Base-by-base conservation (phyloP, 2,113 vertebrate genomes). In the Cnemophilus loriae region DNA sequence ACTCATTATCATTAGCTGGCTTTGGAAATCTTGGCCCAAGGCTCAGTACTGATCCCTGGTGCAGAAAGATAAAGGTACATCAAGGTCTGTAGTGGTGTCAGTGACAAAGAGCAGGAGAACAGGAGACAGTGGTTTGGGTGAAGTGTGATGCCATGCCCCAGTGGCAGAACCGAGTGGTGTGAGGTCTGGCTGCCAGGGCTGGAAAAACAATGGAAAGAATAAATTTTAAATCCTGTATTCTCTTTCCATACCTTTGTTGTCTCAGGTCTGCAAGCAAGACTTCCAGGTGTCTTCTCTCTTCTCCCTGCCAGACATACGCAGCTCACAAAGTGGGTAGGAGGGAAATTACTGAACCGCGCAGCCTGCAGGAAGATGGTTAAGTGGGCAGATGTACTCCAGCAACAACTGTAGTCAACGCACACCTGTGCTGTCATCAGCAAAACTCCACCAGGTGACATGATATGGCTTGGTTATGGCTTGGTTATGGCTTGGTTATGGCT, bases 251-350 rank as follows among this genome's bases (percentile, higher is more conserved):
- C 4, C 21, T 71, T 86, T 76, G 16, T 26, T 82, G 13, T 41
- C 33, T 83, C 50, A 68, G 49, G 22, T 55, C 67, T 86, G 23
- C 19, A 61, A 89, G n/a, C 28, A n/a, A 80, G 13, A 44, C 27
- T 71, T 79, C 16, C 21, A 68, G 3, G 23, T 57, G 16, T 61
- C 49, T 73, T 73, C 49, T 53, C 0, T 0, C 30, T 49, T 59
- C 37, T 64, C 32, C 15, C 7, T 8, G 6, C 10, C 37, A 1
- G 1, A 39, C 22, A 56, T 21, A 41, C 0, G 0, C n/a, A 46
- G 22, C 37, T 77, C 22, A 14, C 7, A 18, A 53, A 30, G 6
- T 22, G 37, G 15, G 13, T 35, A 56, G 32, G 21, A 79, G 8
- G 46, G 32, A 41, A 64, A 57, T 10, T 53, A 59, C 42, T 30